Percentiles rank a stretch among this genome's conserved stretches.
phyloP scores from a whole-genome alignment of 2,888 invertebrate species.

The Dione juno region DNA sequence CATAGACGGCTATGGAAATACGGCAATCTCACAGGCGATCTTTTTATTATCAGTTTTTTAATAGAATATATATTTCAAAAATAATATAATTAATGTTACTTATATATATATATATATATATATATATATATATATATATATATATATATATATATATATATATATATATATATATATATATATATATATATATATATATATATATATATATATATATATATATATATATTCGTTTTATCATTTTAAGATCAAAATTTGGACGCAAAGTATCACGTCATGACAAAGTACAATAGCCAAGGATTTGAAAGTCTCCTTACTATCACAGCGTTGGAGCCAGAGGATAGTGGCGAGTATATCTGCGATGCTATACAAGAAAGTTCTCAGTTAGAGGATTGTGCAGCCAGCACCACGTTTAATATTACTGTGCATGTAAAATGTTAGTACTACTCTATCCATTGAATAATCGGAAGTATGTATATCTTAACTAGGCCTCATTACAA shows the following conservation, averaged over 20 bases:
- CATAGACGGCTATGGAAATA: too few relatives aligned
- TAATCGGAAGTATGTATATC: too few relatives aligned
- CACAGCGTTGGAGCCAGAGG: slow-evolving; percentile 58
- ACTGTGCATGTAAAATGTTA: slow-evolving; percentile 67
- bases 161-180: background rate
- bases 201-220: too few relatives aligned
- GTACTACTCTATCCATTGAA: slow-evolving; percentile 45
- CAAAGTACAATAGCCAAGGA: slow-evolving; percentile 66
- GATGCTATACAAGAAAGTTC: slow-evolving; percentile 59
- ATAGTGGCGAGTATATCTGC: slow-evolving; percentile 65
- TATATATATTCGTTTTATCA: too few relatives aligned
- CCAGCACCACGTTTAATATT: slow-evolving; percentile 55
- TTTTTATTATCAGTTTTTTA: too few relatives aligned
- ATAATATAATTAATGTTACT: too few relatives aligned
- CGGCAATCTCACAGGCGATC: too few relatives aligned
- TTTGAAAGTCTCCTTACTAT: slow-evolving; percentile 70
- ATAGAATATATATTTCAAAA: too few relatives aligned
- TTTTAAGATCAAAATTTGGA: slow-evolving; percentile 20
- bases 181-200: background rate
- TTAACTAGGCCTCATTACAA: too few relatives aligned
- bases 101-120: too few relatives aligned
- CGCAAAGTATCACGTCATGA: slow-evolving; percentile 64
- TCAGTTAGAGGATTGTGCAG: slow-evolving; percentile 53
- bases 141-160: background rate
- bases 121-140: too few relatives aligned